Evolutionary conservation across 2,113 vertebrate species (phyloP), one percentile per base, ranked within the genome.

Genomic region (Macroglossus sobrinus): DNA sequence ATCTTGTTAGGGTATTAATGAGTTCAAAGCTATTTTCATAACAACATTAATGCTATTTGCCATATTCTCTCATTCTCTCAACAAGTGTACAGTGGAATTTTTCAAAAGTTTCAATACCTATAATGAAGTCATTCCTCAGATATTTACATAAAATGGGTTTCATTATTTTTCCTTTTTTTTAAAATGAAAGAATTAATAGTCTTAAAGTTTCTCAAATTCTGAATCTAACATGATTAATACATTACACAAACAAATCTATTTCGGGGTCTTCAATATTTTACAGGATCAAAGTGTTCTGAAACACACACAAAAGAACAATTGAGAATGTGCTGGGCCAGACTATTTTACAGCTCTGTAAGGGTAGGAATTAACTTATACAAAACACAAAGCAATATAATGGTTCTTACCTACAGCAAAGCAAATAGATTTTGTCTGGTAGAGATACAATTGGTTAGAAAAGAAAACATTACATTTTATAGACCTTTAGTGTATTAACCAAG

Each of bases 61-160:
- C 69, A 89, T 89, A 93, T 95, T 96, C 66, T 84, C 91, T 92
- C 79, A 91, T 75, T 86, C 61, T 64, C n/a, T 84, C 75, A 94
- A 47, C 16, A 74, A 81, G 87, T 81, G 35, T 12, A 50, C 3
- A 40, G 50, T 3, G 66, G 35, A 69, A 84, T 50, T 91, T 93
- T 84, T 80, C 40, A 94, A 76, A 92, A 69, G 40, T 47, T 78
- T 66, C 33, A 93, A 55, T 69, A 68, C 6, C 63, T 19, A n/a
- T 19, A 47, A 87, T 75, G 50, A 96, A 92, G 50, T 87, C 69
- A 75, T 97, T 72, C 93, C 30, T 69, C 63, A 33, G 24, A 86
- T 69, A 66, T 38, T 33, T 92, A 92, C 12, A 84, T 40, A 24
- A 66, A 93, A 43, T 33, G 81, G 47, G 33, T 74, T 96, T 94